Evolutionary conservation across 2,113 vertebrate species (phyloP).

Genomic region (Tragelaphus strepsiceros): DNA sequence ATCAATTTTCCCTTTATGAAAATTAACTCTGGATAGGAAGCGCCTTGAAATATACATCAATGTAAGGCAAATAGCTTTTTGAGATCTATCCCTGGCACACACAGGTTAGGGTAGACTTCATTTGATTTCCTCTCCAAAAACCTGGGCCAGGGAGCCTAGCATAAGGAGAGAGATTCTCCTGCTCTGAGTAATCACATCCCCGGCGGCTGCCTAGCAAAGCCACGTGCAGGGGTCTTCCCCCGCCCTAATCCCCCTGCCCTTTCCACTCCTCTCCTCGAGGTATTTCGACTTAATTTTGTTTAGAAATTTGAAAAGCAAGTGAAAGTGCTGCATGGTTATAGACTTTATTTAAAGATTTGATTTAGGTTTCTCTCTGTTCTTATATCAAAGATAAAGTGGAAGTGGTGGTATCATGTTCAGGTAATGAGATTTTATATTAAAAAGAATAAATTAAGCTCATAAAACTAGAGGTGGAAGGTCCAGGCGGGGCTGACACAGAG

Average conservation of each 20-base stretch:
- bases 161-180: slow-evolving; percentile 56
- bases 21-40: slow-evolving; percentile 65
- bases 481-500: slow-evolving; percentile 71
- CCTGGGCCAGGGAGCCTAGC: slow-evolving; percentile 11
- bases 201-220: slow-evolving; percentile 67
- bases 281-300: slow-evolving; percentile 85
- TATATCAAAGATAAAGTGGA: slow-evolving; percentile 88
- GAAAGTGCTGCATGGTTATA: slow-evolving; percentile 82
- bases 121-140: slow-evolving; percentile 21
- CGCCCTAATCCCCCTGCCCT: rapidly evolving
- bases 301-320: slow-evolving; percentile 85
- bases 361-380: slow-evolving; percentile 91
- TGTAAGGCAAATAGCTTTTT: slow-evolving; percentile 70
- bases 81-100: slow-evolving; percentile 57
- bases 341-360: slow-evolving; percentile 88
- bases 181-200: slow-evolving; percentile 72
- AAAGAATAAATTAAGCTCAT: slow-evolving; percentile 90
- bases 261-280: slow-evolving; percentile 65
- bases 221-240: neutral
- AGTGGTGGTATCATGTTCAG: slow-evolving; percentile 85
- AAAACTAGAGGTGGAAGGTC: slow-evolving; percentile 78
- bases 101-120: neutral
- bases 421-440: slow-evolving; percentile 93
- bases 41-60: slow-evolving; percentile 75
- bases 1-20: slow-evolving; percentile 58